Base-by-base conservation (phyloP, 2,113 vertebrate genomes). In the Ciconia boyciana region DNA sequence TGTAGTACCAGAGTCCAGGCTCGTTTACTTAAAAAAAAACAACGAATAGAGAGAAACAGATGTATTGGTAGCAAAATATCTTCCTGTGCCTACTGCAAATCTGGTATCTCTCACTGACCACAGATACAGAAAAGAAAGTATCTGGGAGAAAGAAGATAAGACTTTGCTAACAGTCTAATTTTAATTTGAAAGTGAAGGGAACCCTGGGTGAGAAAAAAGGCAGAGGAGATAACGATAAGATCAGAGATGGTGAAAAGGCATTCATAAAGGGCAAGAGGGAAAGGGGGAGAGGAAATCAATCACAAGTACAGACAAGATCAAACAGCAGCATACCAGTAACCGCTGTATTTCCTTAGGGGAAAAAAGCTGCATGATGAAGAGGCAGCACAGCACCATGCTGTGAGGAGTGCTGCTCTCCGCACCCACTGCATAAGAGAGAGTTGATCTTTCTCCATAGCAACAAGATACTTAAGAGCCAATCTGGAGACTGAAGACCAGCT, bases 391-490 rank as follows among this genome's bases (percentile, higher is more conserved):
- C 76, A 93, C 43, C 93, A 80, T 34, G 57, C 90, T 90, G 92
- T 9, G 90, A 94, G 66, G 55, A 92, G 54, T 4, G 76, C 90
- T 82, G 92, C 89, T 96, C 83, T 94, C 83, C 1, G 49, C 72
- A 94, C 85, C 82, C 92, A 90, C 89, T 84, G 82, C 88, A 92
- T 11, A 83, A 57, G 51, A 88, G 72, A 91, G 72, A 96, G 93
- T n/a, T 83, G 78, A 57, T 88, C 83, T 48, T 85, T 97, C 95
- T 85, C 96, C 97, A 97, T 96, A 94, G 96, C 94, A 97, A 97
- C 96, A 83, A 77, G 89, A 96, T 48, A 74, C 91, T 95, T 86
- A 84, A 94, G 94, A 97, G 83, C 90, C 89, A 81, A 84, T 90
- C 93, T 88, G 78, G 52, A 92, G 93, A 93, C 87, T 69, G 89